Base-by-base conservation (phyloP, 2,113 vertebrate species). In the Mus pahari region DNA sequence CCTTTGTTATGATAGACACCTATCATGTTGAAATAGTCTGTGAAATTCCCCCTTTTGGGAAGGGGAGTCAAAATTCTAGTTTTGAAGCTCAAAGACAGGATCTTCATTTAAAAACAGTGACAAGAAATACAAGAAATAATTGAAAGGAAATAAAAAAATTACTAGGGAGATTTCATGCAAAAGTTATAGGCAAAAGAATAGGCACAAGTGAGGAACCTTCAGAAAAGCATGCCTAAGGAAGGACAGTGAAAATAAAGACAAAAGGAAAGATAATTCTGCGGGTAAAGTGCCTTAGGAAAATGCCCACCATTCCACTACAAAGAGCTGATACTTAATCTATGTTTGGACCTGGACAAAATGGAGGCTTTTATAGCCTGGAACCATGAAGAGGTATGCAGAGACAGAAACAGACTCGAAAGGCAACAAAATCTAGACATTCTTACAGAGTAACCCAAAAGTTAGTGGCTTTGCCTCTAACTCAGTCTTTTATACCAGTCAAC, bases 11-110 rank as follows among this genome's bases (percentile, higher is more conserved):
- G 55, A 62, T 86, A 89, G 66, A 28, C 71, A 79, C 4, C 26
- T 55, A 89, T 22, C 31, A 9, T 74, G 36, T 9, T 83, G 19
- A 90, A 90, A 84, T 5, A 31, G 2, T 31, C 39, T 84, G 31
- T 33, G 48, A 93, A 96, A 28, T 7, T 45, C 0, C 0, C 0
- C 16, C 71, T 86, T 31, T 64, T 42, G 3, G 7, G 5, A 79
- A 12, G 36, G 22, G 6, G 9, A 60, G 16, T 89, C 24, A 75
- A 68, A 68, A 70, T 75, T 94, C 64, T 91, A 89, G 42, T 91
- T 81, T 7, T 96, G n/a, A 96, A 68, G 55, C n/a, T 89, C 77
- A 73, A 79, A 68, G 12, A 62, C 75, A 31, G 11, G 62, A 81
- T 10, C 13, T 89, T 73, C 84, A 88, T 91, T 87, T 89, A 93